Base-by-base conservation (phyloP, 2,888 invertebrate genomes). In the Dynastes maya region DNA sequence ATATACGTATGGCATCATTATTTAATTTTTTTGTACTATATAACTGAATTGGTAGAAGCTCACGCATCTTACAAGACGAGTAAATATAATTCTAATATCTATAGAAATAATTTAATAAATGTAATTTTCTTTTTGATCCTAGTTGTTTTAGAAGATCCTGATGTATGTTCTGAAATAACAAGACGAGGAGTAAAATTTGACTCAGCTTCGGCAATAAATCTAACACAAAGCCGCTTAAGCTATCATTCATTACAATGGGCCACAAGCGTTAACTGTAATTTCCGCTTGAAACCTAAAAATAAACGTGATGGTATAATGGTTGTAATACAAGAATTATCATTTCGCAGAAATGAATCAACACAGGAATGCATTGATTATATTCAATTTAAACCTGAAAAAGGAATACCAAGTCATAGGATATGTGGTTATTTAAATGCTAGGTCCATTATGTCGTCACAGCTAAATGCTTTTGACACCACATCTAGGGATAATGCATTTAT, bases 331-430 rank as follows among this genome's bases (percentile, higher is more conserved):
- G 88, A 86, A 70, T 86, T 91, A 85, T 87, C 87, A 16, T 86
- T 91, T 22, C 86, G 91, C 51, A 85, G 84, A 71, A 87, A 89
- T 79, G 68, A 81, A 4, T 84, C 86, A 16, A 88, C 84, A 4
- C 85, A 86, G 1, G 85, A 88, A 29, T 91, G 91, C 79, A 84
- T 90, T 22, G 91, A 91, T 85, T 91, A 89, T 80, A 85, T 91
- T 76, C 84, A 89, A 85, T 89, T 89, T 80, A 85, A 82, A 76
- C 80, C 85, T 76, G 83, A 75, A 6, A 40, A 85, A 83, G 80
- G 85, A 29, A 77, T 83, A 16, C 65, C 77, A 27, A 86, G 87
- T 55, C 72, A 81, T 58, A 84, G 85, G 80, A 86, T 86, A 79
- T 89, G 89, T 81, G 89, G 89, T 1, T 55, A 84, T n/a, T 79